Evolutionary conservation across 1,140 invertebrate genomes (phyloP).

Genomic region (Plodia interpunctella): DNA sequence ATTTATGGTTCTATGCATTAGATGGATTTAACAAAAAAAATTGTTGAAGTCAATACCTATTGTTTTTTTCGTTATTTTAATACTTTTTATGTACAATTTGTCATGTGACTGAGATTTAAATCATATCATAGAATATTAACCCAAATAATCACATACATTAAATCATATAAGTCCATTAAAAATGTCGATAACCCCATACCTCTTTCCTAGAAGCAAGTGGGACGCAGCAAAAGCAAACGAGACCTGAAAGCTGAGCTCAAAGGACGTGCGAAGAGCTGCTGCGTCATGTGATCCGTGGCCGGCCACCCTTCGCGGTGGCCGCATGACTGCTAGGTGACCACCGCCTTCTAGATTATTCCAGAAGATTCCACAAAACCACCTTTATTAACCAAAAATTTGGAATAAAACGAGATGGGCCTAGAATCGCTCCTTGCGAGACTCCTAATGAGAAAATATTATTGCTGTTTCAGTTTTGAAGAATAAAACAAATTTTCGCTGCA

Average conservation of each 20-base stretch:
- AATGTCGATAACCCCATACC: too few relatives aligned
- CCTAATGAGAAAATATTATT: conserved; percentile 16
- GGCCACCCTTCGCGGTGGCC: conserved; percentile 74
- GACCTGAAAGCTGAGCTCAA: conserved; percentile 78
- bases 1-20: too few relatives aligned
- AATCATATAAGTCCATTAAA: too few relatives aligned
- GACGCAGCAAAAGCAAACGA: conserved; percentile 77
- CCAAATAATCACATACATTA: too few relatives aligned
- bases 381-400: neutral
- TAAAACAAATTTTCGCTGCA: conserved; percentile 4
- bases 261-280: conserved; percentile 77
- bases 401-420: conserved; percentile 30
- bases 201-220: conserved; percentile 62
- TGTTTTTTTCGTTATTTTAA: too few relatives aligned
- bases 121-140: too few relatives aligned
- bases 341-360: conserved; percentile 29
- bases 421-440: conserved; percentile 37
- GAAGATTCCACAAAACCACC: conserved; percentile 19
- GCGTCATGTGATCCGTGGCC: conserved; percentile 78
- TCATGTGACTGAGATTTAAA: too few relatives aligned
- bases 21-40: too few relatives aligned
- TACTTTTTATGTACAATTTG: too few relatives aligned
- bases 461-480: neutral
- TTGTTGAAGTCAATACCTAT: too few relatives aligned
- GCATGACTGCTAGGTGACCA: conserved; percentile 69